Conservation (phyloP, 2,888 invertebrate genomes). For the Scrobipalpa atriplicella region DNA sequence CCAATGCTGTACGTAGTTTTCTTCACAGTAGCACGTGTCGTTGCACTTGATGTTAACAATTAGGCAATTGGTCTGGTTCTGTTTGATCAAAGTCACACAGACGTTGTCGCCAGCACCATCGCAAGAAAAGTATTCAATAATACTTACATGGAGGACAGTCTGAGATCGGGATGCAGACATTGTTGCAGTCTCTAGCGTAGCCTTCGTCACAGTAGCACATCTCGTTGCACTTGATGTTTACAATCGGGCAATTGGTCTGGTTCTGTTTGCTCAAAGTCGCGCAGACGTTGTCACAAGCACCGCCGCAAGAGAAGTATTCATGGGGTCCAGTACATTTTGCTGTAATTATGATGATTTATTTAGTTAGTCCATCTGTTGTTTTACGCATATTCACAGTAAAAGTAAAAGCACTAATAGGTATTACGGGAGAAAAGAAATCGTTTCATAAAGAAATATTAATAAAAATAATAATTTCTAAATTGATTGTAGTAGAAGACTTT, state of each 20-base stretch:
- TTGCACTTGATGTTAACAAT: constrained; percentile 50
- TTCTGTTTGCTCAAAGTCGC: constrained; percentile 45
- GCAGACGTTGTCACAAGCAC: constrained; percentile 59
- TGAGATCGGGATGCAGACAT: constrained; percentile 40
- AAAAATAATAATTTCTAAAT: no score
- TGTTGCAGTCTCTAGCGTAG: constrained; percentile 47
- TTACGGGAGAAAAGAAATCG: no score
- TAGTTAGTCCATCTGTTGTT: no score
- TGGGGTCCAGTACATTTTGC: constrained; percentile 46
- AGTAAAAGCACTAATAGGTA: no score
- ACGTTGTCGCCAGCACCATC: constrained; percentile 57
- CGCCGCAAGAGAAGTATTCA: constrained; percentile 51
- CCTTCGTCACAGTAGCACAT: constrained; percentile 55
- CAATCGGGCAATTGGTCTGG: constrained; percentile 51
- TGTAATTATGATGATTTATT: constrained; percentile 26
- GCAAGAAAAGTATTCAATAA: background rate
- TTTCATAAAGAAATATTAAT: no score
- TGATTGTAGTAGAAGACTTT: no score
- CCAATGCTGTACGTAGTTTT: constrained; percentile 48
- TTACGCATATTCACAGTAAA: no score
- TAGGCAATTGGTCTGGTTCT: constrained; percentile 52
- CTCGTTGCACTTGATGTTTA: constrained; percentile 47
- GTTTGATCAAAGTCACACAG: constrained; percentile 46
- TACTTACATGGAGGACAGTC: constrained; percentile 34
- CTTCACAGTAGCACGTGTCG: constrained; percentile 52